Evolutionary conservation across 2,888 invertebrate genomes (phyloP), one percentile per base, ranked within the genome.

Genomic region (Eupithecia insigniata): DNA sequence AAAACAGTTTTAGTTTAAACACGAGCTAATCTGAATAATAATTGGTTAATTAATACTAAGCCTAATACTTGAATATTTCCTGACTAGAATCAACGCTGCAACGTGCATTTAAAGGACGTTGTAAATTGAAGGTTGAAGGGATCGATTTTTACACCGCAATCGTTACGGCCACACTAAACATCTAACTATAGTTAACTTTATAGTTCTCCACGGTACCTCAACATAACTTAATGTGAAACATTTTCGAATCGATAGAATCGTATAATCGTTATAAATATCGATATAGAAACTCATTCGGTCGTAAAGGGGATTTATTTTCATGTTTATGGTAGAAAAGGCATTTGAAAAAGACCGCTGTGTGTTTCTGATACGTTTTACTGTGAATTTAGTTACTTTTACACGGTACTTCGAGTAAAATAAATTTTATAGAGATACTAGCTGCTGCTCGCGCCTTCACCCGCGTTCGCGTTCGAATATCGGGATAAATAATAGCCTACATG

Each of bases 191-290:
- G 6, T 18, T 36, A 30, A 5, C 2, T 28, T 16, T 8, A 6
- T 26, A 28, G 4, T 12, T 34, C 73, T 69, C 66, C 61, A n/a
- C 4, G 66, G 6, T 43, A 60, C 30, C 28, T 62, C 65, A 89
- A 87, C 87, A 88, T 89, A 83, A 83, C 76, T 84, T 83, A 83
- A 76, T 69, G 43, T 68, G 74, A 76, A 79, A 81, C 81, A 77
- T 83, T 82, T 79, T 80, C 76, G 76, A 84, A 83, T 80, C 79
- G 82, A 81, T 78, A 79, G 74, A 73, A 76, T 74, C 76, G 74
- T 73, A 82, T 81, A 80, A 83, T 85, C 85, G 82, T 86, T 87
- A 86, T 83, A 83, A 76, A 74, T 85, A 87, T 85, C 84, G 84
- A 81, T 83, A 84, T 85, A 85, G 83, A 84, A 81, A 81, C 79